Evolutionary conservation across 2,888 invertebrate genomes (phyloP), one percentile per base, ranked within the genome.

Genomic region (Caenorhabditis sp.): DNA sequence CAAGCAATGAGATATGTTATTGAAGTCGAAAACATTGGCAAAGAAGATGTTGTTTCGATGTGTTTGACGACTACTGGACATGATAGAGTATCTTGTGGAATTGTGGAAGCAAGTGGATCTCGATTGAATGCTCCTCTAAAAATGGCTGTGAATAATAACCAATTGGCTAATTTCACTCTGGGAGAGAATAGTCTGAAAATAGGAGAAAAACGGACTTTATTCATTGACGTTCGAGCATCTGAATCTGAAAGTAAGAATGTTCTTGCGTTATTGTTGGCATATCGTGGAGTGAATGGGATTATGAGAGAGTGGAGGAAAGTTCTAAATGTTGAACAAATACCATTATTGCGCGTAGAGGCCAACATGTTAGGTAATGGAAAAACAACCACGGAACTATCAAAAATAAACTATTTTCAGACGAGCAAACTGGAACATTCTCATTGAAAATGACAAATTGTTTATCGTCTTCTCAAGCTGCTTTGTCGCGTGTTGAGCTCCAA

Each of bases 11-110:
- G 63, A 52, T 70, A 62, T 52, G 49, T 58, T n/a, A 23, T 80
- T 61, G 67, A 80, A 65, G 60, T 81, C 10, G 69, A 71, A 25
- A 84, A 84, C 43, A 77, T 76, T 38, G 82, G 83, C 4, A 38
- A 63, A 10, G 82, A 82, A 63, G 63, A 68, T 25, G 72, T 84
- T 2, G 50, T 64, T 12, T 60, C 70, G 3, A 58, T 81, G 53
- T 58, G 66, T 31, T 26, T 83, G 50, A 76, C 78, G 3, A 81
- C 81, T 20, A 77, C 83, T 66, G 78, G 70, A 3, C 68, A 76
- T 20, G 81, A 83, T 49, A 52, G 76, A 14, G 75, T 78, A 0
- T 27, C 67, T 10, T 64, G 70, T 17, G 70, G 74, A 50, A 60
- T 56, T 20, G 4, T 68, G 5, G 58, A 36, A 20, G n/a, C 23